Conservation (phyloP, 2,113 vertebrate genomes). For the Falcunculus frontatus region DNA sequence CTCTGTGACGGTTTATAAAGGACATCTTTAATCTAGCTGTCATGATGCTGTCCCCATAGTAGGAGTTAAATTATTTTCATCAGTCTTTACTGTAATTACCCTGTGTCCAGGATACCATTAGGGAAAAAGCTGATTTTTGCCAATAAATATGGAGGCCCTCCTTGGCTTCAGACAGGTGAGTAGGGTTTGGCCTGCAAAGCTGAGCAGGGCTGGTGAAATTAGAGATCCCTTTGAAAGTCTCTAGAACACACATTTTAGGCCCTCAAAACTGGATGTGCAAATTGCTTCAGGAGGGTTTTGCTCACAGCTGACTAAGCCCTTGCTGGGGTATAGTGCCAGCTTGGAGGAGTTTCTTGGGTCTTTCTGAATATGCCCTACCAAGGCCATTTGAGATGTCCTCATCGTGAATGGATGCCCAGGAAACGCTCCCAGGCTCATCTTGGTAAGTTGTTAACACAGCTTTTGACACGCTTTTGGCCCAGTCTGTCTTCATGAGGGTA, state of each 20-base stretch:
- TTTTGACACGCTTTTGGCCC: neutral
- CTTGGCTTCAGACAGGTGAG: neutral
- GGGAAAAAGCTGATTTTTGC: neutral
- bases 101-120: neutral
- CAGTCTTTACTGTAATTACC: constrained; percentile 6
- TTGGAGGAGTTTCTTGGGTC: neutral
- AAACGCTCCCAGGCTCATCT: neutral
- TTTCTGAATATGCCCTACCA: neutral
- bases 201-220: neutral
- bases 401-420: neutral
- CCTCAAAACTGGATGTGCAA: neutral
- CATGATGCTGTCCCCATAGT: neutral
- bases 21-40: constrained; percentile 41
- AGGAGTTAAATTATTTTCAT: constrained; percentile 37
- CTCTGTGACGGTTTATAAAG: neutral
- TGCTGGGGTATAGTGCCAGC: neutral
- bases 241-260: neutral
- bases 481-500: neutral
- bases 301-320: neutral
- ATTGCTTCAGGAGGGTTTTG: neutral
- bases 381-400: neutral
- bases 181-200: neutral
- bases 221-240: neutral
- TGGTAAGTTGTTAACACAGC: neutral
- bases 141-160: neutral